Conservation (phyloP, 2,888 invertebrate genomes). For the Orthonychiurus folsomi region DNA sequence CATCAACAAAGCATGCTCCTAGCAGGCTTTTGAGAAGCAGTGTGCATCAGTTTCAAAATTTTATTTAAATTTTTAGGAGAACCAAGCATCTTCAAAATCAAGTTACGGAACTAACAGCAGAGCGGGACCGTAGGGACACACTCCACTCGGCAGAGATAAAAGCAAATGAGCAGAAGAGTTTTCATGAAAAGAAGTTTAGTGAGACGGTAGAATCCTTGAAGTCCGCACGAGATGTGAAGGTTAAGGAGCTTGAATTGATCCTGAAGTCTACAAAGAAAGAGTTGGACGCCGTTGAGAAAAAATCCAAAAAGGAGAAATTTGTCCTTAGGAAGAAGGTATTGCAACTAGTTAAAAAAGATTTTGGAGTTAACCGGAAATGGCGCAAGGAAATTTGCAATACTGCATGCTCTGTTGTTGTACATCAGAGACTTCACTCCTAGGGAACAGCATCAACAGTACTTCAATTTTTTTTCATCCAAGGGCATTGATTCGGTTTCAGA, state of each 20-base stretch:
- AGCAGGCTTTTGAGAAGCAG: too few species aligned
- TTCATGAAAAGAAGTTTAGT: conserved; percentile 3
- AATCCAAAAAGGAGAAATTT: background rate
- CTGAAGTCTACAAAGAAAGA: background rate
- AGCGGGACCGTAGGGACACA: background rate
- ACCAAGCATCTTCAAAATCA: background rate
- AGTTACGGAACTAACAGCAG: background rate
- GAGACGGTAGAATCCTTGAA: background rate
- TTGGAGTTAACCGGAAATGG: background rate
- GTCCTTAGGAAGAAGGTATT: background rate
- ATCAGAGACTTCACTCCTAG: too few species aligned
- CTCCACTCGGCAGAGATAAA: background rate
- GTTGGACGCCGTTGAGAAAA: background rate
- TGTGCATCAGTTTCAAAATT: background rate
- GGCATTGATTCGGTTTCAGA: background rate
- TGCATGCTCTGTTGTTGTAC: background rate
- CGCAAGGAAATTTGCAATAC: too few species aligned
- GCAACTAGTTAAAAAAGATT: background rate
- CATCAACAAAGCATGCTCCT: too few species aligned
- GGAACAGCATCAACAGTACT: too few species aligned
- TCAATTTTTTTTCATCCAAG: too few species aligned
- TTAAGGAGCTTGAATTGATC: background rate
- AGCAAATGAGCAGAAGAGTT: background rate
- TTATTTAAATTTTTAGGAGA: background rate
- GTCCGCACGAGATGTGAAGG: background rate